These are phyloP conservation scores for Calypte anna DNA, from an alignment of 2,113 vertebrate species.

Conservation along the genomic window DNA sequence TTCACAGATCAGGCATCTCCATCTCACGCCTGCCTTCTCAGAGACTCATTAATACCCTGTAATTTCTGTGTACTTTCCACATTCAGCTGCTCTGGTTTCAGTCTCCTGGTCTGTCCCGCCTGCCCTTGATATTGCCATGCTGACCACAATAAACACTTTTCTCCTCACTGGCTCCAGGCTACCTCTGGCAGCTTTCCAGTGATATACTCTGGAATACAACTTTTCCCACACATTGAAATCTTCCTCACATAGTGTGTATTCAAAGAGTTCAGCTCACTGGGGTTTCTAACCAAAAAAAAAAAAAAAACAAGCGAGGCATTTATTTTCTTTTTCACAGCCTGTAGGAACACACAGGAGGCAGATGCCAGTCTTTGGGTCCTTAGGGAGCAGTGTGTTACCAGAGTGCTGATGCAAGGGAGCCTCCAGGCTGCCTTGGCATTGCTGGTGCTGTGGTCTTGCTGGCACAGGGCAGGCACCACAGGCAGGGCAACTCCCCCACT, in stretches of 20 bases:
- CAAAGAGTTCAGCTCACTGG: neutral
- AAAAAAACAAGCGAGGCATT: neutral
- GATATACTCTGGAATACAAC: neutral
- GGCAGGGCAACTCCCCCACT: neutral
- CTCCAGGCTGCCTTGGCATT: neutral
- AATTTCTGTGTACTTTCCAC: neutral
- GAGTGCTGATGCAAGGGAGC: neutral
- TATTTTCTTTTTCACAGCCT: neutral
- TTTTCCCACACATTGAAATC: neutral
- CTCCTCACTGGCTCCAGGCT: neutral
- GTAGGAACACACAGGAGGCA: neutral
- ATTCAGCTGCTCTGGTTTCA: neutral
- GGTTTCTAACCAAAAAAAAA: neutral
- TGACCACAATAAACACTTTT: slow-evolving; percentile 49
- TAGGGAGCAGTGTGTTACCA: rapidly evolving
- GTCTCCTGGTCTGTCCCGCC: neutral
- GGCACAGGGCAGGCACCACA: neutral
- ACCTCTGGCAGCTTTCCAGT: slow-evolving; percentile 48
- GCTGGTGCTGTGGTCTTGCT: neutral
- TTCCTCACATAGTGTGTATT: neutral
- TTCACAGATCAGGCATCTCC: neutral
- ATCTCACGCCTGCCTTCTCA: neutral
- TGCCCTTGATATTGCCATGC: slow-evolving; percentile 1
- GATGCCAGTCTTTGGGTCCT: neutral
- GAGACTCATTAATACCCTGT: slow-evolving; percentile 15